phyloP scores from a whole-genome alignment of 2,888 invertebrate genomes.

The Rotaria socialis region DNA sequence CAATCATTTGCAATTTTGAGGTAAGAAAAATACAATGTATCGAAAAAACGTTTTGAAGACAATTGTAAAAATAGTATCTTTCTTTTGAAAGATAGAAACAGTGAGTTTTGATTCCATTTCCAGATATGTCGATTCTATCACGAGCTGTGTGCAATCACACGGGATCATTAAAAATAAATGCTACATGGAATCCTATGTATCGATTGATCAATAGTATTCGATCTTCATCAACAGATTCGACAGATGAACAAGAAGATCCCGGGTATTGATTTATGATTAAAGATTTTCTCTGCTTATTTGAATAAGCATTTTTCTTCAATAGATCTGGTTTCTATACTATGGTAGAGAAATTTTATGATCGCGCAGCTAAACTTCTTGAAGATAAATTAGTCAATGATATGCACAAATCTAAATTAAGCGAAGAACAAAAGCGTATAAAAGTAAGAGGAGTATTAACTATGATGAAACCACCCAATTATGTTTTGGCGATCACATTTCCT shows the following conservation, averaged over 20 bases:
- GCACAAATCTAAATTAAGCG: conserved; percentile 63
- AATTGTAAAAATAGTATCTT: not conserved
- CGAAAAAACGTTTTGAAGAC: not conserved
- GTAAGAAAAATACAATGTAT: not conserved
- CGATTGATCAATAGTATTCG: not conserved
- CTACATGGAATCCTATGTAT: not conserved
- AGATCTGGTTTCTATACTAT: conserved; percentile 69
- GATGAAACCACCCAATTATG: conserved; percentile 93
- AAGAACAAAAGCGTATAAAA: conserved; percentile 84
- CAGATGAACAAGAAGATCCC: not conserved
- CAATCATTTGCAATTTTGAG: not conserved
- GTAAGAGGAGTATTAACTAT: conserved; percentile 88
- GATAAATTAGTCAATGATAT: conserved; percentile 84
- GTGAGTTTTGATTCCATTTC: not conserved
- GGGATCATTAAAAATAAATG: not conserved
- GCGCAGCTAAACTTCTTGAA: conserved; percentile 76
- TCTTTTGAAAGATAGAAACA: not conserved
- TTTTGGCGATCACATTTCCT: conserved; percentile 82
- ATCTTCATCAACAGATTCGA: no score
- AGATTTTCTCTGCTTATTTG: not conserved
- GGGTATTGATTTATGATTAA: not conserved
- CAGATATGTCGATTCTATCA: conserved; percentile 1
- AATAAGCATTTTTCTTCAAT: not conserved
- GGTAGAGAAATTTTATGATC: conserved; percentile 98
- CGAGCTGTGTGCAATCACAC: not conserved